Base-by-base conservation (phyloP, 2,797 vertebrate species). In the Sebastes melanostomus region DNA sequence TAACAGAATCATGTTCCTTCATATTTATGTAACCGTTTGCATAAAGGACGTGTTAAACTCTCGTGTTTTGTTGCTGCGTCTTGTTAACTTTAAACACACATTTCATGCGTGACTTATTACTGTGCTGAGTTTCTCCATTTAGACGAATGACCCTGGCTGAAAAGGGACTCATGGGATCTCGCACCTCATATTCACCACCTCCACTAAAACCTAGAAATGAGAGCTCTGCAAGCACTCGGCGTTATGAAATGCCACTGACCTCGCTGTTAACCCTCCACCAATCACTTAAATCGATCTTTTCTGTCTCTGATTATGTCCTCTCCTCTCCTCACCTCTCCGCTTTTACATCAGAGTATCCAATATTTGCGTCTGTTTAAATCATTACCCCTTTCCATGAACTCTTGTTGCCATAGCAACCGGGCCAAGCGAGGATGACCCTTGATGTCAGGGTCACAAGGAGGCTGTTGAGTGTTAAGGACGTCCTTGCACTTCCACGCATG, bases 51-150 rank as follows among this genome's bases (percentile, higher is more conserved):
- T 81, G 83, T 63, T 80, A 29, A 72, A 72, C 72, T 62, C 58
- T 63, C 29, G 29, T 66, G 59, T 79, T 85, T 82, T 50, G 60
- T 81, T 88, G 77, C 81, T 73, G 73, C 32, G 66, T 72, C 59
- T 81, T 72, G 61, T 72, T 81, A 76, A 77, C 74, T 67, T 70
- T 72, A 81, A 81, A 81, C 72, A 78, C 68, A 83, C 72, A 78
- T 80, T 81, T 86, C 83, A 82, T 71, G 65, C 36, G 66, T 91
- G 91, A 89, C 81, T 88, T 87, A 92, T 92, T 86, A 70, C 71
- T 60, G 46, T 78, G 77, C 69, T 86, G 81, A 86, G 59, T 85
- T 86, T 86, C 68, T 66, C 36, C 67, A 78, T 89, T 85, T 81
- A 80, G 77, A 93, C 78, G 83, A 90, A 93, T 83, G 72, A 65